Percentiles rank a stretch among this genome's conserved stretches.
phyloP scores from a whole-genome alignment of 92 coral and sea anemone genomes.

The Porites rus region DNA sequence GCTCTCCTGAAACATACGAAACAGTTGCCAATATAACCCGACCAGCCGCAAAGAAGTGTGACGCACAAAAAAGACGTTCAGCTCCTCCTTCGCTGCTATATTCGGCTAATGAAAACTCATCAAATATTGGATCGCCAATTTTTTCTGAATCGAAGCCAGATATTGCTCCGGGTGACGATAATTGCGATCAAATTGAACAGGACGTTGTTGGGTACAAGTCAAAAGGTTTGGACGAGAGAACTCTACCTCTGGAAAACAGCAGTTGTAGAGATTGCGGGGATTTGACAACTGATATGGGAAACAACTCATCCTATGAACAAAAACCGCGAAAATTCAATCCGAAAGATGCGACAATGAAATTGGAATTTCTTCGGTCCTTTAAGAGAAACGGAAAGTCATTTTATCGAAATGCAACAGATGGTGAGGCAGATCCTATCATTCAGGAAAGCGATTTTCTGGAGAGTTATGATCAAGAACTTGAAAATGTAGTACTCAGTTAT shows the following conservation, averaged over 20 bases:
- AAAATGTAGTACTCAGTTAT: slow-evolving; percentile 6
- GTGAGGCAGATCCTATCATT: slow-evolving; percentile 41
- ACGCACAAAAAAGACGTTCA: slow-evolving; percentile 25
- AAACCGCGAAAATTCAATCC: slow-evolving; percentile 42
- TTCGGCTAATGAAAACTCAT: slow-evolving; percentile 24
- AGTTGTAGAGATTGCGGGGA: slow-evolving; percentile 9
- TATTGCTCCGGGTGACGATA: slow-evolving; percentile 30
- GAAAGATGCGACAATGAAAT: slow-evolving; percentile 32
- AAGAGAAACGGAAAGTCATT: slow-evolving; percentile 31
- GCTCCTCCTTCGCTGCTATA: slow-evolving; percentile 45
- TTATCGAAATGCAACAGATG: slow-evolving; percentile 12
- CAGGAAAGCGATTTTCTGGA: slow-evolving; percentile 33
- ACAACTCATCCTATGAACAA: slow-evolving; percentile 37
- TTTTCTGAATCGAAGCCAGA: slow-evolving; percentile 22
- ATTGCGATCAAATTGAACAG: slow-evolving; percentile 18
- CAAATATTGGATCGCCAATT: slow-evolving; percentile 47
- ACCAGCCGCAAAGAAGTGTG: slow-evolving; percentile 42
- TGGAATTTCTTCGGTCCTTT: slow-evolving; percentile 24
- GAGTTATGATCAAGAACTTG: slow-evolving; percentile 41
- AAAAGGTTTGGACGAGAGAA: slow-evolving; percentile 2
- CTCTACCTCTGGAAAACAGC: background rate
- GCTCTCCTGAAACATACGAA: slow-evolving; percentile 2
- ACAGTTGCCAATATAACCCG: slow-evolving; percentile 27
- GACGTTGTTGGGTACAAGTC: background rate
- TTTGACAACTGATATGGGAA: slow-evolving; percentile 41